Percentiles rank a stretch among this genome's conserved stretches.
Conservation (phyloP, 1,140 invertebrate genomes). For the Trissolcus basalis region DNA sequence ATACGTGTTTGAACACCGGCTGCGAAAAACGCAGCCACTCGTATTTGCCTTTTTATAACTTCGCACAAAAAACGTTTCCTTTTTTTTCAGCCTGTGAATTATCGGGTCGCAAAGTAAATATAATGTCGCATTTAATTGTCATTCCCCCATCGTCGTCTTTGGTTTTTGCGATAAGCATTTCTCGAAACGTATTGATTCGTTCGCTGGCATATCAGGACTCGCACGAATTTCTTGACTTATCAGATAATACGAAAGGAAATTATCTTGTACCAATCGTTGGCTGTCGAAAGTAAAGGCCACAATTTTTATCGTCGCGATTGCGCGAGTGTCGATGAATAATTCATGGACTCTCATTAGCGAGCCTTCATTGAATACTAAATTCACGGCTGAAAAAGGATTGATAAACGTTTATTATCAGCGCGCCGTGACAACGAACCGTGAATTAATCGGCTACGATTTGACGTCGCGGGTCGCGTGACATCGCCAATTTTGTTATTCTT, state of each 20-base stretch:
- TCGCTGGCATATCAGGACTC: constrained; percentile 4
- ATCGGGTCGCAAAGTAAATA: constrained; percentile 21
- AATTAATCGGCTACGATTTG: constrained; percentile 11
- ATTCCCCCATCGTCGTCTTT: not conserved
- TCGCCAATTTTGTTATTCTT: constrained; percentile 8
- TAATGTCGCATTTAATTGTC: constrained; percentile 17
- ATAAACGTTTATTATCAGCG: constrained; percentile 32
- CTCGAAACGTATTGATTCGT: constrained; percentile 25
- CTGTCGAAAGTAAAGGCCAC: constrained; percentile 19
- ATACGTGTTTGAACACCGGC: constrained; percentile 14
- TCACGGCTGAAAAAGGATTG: constrained; percentile 20
- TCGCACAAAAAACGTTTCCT: too few species aligned
- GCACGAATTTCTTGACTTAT: constrained; percentile 21
- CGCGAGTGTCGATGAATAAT: constrained; percentile 36
- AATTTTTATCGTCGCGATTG: constrained; percentile 34
- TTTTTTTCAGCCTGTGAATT: too few species aligned
- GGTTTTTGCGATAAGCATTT: constrained; percentile 12
- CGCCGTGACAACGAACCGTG: constrained; percentile 22
- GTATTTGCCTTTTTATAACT: not conserved
- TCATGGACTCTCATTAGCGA: constrained; percentile 39
- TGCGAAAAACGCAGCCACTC: not conserved
- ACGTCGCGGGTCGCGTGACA: constrained; percentile 4
- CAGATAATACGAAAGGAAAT: constrained; percentile 29
- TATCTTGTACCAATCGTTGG: constrained; percentile 34
- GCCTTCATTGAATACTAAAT: constrained; percentile 24